Conservation (phyloP, 2,797 vertebrate genomes). For the Epinephelus awoara region DNA sequence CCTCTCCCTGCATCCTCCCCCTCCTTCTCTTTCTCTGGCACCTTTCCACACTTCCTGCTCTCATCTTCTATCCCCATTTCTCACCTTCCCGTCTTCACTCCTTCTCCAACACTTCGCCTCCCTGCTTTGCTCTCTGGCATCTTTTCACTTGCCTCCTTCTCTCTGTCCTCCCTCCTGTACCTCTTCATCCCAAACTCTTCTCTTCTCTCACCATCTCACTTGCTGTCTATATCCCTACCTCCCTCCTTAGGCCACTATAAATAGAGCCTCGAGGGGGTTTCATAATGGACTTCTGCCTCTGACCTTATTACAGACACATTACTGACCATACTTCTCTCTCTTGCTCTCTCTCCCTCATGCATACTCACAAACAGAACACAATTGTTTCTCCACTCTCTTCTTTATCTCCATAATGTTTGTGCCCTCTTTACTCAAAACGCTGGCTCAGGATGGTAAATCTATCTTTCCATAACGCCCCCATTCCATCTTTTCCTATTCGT, state of each 20-base stretch:
- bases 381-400: slow-evolving; percentile 16
- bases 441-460: slow-evolving; percentile 8
- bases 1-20: slow-evolving; percentile 28
- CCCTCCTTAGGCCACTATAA: slow-evolving; percentile 69
- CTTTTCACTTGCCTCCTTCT: slow-evolving; percentile 37
- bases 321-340: slow-evolving; percentile 61
- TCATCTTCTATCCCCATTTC: slow-evolving; percentile 59
- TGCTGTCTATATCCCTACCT: slow-evolving; percentile 36
- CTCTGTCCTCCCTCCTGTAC: slow-evolving; percentile 30
- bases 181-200: slow-evolving; percentile 45
- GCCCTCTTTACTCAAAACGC: slow-evolving; percentile 11
- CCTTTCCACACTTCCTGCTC: slow-evolving; percentile 47
- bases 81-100: slow-evolving; percentile 41
- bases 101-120: slow-evolving; percentile 46
- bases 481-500: neutral
- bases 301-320: slow-evolving; percentile 81
- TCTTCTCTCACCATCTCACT: slow-evolving; percentile 30
- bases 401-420: slow-evolving; percentile 7
- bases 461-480: neutral
- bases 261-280: slow-evolving; percentile 70
- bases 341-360: slow-evolving; percentile 12
- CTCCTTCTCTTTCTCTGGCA: slow-evolving; percentile 42
- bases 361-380: slow-evolving; percentile 23
- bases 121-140: slow-evolving; percentile 51
- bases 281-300: slow-evolving; percentile 78